phyloP scores from a whole-genome alignment of 1,140 invertebrate species.

The Cecropterus lyciades region DNA sequence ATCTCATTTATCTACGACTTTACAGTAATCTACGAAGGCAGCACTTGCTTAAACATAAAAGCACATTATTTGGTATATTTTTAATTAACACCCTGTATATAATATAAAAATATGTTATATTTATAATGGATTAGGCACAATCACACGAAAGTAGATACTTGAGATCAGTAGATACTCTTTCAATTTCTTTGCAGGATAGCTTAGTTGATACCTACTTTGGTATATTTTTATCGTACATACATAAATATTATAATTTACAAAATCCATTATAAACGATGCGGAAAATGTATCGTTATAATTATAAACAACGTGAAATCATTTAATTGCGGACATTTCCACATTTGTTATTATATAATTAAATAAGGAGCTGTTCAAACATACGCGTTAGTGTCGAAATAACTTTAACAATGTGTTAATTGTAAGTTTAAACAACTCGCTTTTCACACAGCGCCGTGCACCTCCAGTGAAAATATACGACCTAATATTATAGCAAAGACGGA shows the following conservation, averaged over 20 bases:
- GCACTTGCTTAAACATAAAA: conserved; percentile 72
- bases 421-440: neutral
- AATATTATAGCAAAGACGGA: no score
- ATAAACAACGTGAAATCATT: neutral
- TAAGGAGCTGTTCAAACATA: neutral
- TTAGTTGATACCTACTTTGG: conserved; percentile 9
- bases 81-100: conserved; percentile 81
- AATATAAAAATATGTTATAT: conserved; percentile 75
- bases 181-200: conserved; percentile 18
- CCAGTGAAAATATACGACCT: no score
- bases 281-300: neutral
- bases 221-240: conserved; percentile 8
- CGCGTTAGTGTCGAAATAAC: neutral
- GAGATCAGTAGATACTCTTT: conserved; percentile 31
- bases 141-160: conserved; percentile 52
- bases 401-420: neutral
- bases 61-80: conserved; percentile 79
- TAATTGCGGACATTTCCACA: neutral
- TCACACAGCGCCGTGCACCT: neutral
- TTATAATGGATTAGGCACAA: conserved; percentile 68
- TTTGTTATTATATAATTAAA: neutral
- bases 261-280: neutral
- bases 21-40: conserved; percentile 69
- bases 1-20: conserved; percentile 35
- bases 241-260: conserved; percentile 9